These are phyloP conservation scores for Crenichthys baileyi DNA, from an alignment of 2,797 vertebrate species.

Conservation along the genomic window DNA sequence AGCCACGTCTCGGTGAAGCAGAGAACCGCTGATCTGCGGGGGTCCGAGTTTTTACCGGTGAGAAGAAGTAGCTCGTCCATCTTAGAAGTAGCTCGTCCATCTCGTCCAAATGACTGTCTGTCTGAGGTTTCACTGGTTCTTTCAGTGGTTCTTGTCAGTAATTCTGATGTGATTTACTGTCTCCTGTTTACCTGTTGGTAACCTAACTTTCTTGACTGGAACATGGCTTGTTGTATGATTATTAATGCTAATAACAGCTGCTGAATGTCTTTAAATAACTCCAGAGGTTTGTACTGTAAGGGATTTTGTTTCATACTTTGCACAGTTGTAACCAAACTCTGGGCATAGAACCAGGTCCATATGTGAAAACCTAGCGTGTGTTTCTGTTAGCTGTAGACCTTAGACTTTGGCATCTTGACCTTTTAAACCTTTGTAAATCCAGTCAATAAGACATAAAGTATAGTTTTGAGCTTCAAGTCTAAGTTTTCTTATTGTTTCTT, in stretches of 20 bases:
- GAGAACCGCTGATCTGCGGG: no score
- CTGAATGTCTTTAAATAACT: not conserved
- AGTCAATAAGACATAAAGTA: slow-evolving; percentile 25
- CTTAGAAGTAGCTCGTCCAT: no score
- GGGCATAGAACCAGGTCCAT: not conserved
- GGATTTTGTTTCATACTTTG: not conserved
- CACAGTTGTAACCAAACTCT: not conserved
- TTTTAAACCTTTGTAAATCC: slow-evolving; percentile 20
- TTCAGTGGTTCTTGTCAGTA: slow-evolving; percentile 30
- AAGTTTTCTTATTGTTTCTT: not conserved
- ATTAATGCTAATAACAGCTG: not conserved
- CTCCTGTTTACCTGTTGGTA: not conserved
- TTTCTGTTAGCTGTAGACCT: slow-evolving; percentile 34
- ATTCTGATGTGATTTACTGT: slow-evolving; percentile 61
- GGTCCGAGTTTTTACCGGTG: no score
- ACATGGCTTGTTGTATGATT: not conserved
- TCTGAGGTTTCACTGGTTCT: slow-evolving; percentile 53
- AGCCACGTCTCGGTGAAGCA: no score
- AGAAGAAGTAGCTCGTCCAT: no score
- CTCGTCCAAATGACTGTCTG: slow-evolving; percentile 43
- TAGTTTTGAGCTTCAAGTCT: not conserved
- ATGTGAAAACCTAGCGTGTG: slow-evolving; percentile 19
- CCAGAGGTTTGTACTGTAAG: not conserved
- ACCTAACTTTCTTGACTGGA: not conserved
- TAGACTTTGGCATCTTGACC: slow-evolving; percentile 35